Conservation (phyloP, 1,140 invertebrate species). For the Charaxes varanes region DNA sequence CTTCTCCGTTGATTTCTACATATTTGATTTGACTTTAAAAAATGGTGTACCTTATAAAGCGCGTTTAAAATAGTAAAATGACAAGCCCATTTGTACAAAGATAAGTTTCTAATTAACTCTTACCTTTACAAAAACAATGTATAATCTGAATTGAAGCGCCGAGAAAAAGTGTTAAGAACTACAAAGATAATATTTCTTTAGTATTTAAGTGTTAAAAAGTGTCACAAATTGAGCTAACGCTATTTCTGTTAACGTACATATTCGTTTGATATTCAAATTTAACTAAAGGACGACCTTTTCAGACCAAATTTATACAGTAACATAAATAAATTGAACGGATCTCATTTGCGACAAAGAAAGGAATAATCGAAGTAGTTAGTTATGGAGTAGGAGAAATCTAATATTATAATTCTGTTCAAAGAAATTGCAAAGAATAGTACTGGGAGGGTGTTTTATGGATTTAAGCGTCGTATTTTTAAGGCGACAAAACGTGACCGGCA, state of each 20-base stretch:
- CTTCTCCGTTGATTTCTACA: no score
- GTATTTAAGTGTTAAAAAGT: not conserved
- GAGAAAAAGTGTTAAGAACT: no score
- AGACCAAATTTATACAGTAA: not conserved
- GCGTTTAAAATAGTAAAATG: no score
- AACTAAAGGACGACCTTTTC: not conserved
- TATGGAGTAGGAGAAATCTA: constrained; percentile 34
- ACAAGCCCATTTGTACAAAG: no score
- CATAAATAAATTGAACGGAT: constrained; percentile 6
- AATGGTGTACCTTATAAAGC: no score
- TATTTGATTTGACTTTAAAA: no score
- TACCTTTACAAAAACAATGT: no score
- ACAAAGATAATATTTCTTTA: no score
- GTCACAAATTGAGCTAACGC: no score
- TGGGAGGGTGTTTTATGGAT: constrained; percentile 63
- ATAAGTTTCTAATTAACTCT: no score
- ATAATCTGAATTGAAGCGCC: no score
- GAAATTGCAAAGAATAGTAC: constrained; percentile 59
- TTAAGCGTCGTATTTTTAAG: constrained; percentile 70
- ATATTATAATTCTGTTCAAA: constrained; percentile 66
- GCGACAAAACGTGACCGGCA: constrained; percentile 65
- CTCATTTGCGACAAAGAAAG: constrained; percentile 3
- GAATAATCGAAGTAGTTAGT: constrained; percentile 14
- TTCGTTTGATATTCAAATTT: constrained; percentile 5
- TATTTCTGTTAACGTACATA: constrained; percentile 3